Percentiles rank a stretch among this genome's conserved stretches.
These are phyloP conservation scores for Astyanax mexicanus DNA, from an alignment of 2,797 vertebrate genomes.

Conservation along the genomic window DNA sequence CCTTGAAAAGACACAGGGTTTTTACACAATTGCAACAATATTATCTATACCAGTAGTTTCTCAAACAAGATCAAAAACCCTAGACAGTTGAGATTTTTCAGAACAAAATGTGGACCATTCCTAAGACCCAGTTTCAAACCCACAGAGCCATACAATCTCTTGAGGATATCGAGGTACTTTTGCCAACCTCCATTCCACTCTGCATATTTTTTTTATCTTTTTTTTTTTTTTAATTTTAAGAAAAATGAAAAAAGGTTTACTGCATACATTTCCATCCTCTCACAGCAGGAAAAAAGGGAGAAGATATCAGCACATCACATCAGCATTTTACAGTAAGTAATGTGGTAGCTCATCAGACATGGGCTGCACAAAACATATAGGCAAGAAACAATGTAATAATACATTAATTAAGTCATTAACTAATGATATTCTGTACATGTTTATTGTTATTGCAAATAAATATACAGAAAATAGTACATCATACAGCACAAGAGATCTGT, in stretches of 20 bases:
- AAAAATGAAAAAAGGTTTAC: background rate
- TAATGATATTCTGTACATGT: constrained; percentile 28
- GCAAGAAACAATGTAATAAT: constrained; percentile 3
- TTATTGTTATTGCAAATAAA: constrained; percentile 50
- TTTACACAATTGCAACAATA: no score
- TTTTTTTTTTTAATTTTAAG: background rate
- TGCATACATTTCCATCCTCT: background rate
- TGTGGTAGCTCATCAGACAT: background rate
- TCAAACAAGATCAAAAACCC: no score
- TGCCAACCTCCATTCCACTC: background rate
- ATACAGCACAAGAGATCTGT: background rate
- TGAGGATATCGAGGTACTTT: no score
- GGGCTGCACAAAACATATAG: background rate
- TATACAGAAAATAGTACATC: constrained; percentile 34
- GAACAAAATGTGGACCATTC: no score
- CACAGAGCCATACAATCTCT: no score
- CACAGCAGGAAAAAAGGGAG: background rate
- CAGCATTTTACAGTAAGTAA: background rate
- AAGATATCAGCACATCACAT: background rate
- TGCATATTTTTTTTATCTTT: background rate
- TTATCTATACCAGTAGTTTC: no score
- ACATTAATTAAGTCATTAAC: background rate
- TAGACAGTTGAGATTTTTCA: no score
- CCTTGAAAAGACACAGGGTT: no score
- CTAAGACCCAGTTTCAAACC: no score